phyloP scores from a whole-genome alignment of 2,888 invertebrate genomes.

The Ophion ventricosus region DNA sequence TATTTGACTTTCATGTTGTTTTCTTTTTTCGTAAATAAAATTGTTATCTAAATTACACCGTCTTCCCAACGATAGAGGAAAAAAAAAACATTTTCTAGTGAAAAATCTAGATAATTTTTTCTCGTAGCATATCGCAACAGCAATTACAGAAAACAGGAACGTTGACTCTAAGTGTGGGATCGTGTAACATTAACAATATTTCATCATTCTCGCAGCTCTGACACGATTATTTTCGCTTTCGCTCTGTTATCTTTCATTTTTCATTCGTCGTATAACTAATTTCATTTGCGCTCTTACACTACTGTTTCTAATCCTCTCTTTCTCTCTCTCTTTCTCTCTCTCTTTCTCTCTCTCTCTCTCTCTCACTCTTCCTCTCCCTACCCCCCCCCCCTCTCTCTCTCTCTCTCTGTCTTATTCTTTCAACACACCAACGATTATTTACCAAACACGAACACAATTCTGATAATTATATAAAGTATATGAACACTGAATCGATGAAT shows the following conservation, averaged over 20 bases:
- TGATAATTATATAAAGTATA: background rate
- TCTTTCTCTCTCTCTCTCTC: background rate
- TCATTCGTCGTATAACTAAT: conserved; percentile 16
- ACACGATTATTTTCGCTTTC: conserved; percentile 41
- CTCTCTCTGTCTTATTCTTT: background rate
- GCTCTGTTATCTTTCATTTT: conserved; percentile 30
- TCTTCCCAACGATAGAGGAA: background rate
- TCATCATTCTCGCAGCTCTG: conserved; percentile 25
- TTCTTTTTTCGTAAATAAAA: conserved; percentile 27
- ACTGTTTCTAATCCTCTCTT: background rate
- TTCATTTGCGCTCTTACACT: conserved; percentile 25
- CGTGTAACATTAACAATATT: conserved; percentile 17
- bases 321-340: background rate
- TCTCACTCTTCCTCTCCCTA: background rate
- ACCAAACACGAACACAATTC: background rate
- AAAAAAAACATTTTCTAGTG: background rate
- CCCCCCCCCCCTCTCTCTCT: background rate
- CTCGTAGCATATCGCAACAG: background rate
- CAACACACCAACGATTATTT: background rate
- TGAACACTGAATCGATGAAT: conserved; percentile 13
- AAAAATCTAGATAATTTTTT: too few relatives aligned
- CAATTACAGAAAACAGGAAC: background rate
- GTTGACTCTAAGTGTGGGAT: background rate
- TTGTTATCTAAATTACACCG: background rate
- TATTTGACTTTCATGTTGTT: conserved; percentile 39